A percentile compares a stretch with the other conserved stretches of the same genome.
Conservation (phyloP, 2,797 vertebrate genomes). For the Phaenicophaeus curvirostris region DNA sequence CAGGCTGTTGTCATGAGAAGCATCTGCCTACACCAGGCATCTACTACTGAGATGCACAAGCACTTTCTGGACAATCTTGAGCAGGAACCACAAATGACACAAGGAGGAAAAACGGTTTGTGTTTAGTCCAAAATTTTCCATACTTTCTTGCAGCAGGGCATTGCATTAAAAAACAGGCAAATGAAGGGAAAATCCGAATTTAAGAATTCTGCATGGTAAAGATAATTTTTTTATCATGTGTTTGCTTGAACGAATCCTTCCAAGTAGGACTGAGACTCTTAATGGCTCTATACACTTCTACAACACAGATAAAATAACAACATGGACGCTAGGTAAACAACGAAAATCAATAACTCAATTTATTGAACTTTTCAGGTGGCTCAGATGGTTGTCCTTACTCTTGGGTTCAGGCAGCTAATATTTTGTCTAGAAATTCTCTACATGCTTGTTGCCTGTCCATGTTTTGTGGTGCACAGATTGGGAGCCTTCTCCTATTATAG, state of each 20-base stretch:
- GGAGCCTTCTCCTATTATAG: background rate
- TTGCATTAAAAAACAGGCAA: background rate
- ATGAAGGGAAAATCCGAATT: background rate
- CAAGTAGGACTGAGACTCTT: background rate
- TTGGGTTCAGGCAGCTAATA: background rate
- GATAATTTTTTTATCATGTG: background rate
- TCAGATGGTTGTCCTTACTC: background rate
- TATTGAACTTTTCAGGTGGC: background rate
- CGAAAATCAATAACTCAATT: background rate
- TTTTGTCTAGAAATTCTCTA: background rate
- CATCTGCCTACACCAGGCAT: background rate
- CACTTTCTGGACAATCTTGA: background rate
- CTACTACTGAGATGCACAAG: background rate
- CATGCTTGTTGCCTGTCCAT: background rate
- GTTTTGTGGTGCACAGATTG: accelerated
- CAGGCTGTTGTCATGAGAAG: background rate
- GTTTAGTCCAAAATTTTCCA: background rate
- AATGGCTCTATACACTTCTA: background rate
- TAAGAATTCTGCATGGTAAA: background rate
- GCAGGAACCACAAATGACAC: background rate
- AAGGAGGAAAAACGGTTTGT: background rate
- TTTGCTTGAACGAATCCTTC: background rate
- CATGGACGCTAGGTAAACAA: background rate
- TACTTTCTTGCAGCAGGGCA: background rate
- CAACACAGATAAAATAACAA: background rate